phyloP scores from a whole-genome alignment of 2,888 invertebrate species.

The Antheraea assamensis region DNA sequence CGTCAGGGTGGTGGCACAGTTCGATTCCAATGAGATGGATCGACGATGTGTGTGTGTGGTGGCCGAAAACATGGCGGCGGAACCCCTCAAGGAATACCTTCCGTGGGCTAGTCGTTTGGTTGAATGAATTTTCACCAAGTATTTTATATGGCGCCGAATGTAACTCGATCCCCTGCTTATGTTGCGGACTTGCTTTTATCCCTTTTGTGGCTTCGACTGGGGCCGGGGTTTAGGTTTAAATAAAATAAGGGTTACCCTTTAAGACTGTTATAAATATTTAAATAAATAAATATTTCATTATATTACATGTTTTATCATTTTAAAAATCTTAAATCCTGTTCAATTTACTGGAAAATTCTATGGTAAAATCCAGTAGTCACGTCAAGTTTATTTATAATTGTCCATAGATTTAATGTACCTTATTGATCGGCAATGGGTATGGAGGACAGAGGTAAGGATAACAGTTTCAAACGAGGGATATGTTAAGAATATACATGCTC shows the following conservation, averaged over 20 bases:
- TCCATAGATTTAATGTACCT: too few relatives aligned
- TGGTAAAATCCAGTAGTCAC: too few relatives aligned
- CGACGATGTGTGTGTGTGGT: slow-evolving; percentile 27
- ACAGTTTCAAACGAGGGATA: too few relatives aligned
- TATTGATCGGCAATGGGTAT: too few relatives aligned
- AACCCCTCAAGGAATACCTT: slow-evolving; percentile 50
- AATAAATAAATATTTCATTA: slow-evolving; percentile 11
- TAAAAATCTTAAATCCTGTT: background rate
- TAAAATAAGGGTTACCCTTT: slow-evolving; percentile 17
- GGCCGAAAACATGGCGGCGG: slow-evolving; percentile 42
- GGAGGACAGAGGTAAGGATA: too few relatives aligned
- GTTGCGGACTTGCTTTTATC: slow-evolving; percentile 34
- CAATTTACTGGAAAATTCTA: too few relatives aligned
- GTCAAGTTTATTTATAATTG: too few relatives aligned
- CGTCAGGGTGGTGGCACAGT: slow-evolving; percentile 31
- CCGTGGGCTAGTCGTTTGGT: slow-evolving; percentile 59
- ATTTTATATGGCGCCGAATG: slow-evolving; percentile 36
- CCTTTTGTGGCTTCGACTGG: slow-evolving; percentile 6
- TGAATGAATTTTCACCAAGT: slow-evolving; percentile 37
- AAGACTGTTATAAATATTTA: slow-evolving; percentile 17
- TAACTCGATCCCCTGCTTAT: slow-evolving; percentile 34
- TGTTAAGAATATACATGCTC: too few relatives aligned
- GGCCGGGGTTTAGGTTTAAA: slow-evolving; percentile 3
- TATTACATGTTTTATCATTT: slow-evolving; percentile 5
- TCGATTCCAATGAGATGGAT: slow-evolving; percentile 30